Percentiles rank a stretch among this genome's conserved stretches.
phyloP scores from a whole-genome alignment of 2,888 invertebrate species.

The Aspidiotus destructor region DNA sequence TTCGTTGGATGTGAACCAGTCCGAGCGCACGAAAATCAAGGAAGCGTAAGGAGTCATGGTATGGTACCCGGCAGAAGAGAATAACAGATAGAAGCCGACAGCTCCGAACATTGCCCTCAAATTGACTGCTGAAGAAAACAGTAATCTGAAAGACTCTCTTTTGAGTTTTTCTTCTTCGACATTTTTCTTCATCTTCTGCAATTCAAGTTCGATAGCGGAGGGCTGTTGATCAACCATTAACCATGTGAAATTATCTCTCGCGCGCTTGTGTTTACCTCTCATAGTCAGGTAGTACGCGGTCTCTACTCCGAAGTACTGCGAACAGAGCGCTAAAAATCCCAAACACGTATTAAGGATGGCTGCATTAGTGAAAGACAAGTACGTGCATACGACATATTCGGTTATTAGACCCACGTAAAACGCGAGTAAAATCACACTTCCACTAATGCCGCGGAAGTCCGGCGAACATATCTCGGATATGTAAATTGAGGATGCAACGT shows the following conservation, averaged over 20 bases:
- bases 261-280: slow-evolving; percentile 29
- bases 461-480: slow-evolving; percentile 36
- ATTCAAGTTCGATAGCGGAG: slow-evolving; percentile 9
- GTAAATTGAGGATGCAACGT: slow-evolving; percentile 36
- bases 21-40: not conserved
- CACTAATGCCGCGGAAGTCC: slow-evolving; percentile 35
- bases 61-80: slow-evolving; percentile 2
- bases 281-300: slow-evolving; percentile 36
- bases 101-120: not conserved
- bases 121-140: not conserved
- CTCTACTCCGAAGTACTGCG: slow-evolving; percentile 35
- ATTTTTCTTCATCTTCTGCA: slow-evolving; percentile 17
- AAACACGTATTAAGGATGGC: slow-evolving; percentile 34
- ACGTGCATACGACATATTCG: slow-evolving; percentile 36
- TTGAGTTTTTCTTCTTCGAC: slow-evolving; percentile 15
- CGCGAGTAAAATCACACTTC: slow-evolving; percentile 36
- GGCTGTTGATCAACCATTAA: not conserved
- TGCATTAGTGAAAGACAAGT: slow-evolving; percentile 34
- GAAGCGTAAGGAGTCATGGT: not conserved
- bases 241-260: slow-evolving; percentile 9
- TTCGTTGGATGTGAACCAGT: not conserved
- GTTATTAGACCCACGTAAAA: slow-evolving; percentile 36
- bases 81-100: not conserved
- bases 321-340: slow-evolving; percentile 33
- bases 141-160: not conserved